Percentiles rank a stretch among this genome's conserved stretches.
These are phyloP conservation scores for Drosophila albomicans DNA, from an alignment of 1,140 invertebrate genomes.

Conservation along the genomic window DNA sequence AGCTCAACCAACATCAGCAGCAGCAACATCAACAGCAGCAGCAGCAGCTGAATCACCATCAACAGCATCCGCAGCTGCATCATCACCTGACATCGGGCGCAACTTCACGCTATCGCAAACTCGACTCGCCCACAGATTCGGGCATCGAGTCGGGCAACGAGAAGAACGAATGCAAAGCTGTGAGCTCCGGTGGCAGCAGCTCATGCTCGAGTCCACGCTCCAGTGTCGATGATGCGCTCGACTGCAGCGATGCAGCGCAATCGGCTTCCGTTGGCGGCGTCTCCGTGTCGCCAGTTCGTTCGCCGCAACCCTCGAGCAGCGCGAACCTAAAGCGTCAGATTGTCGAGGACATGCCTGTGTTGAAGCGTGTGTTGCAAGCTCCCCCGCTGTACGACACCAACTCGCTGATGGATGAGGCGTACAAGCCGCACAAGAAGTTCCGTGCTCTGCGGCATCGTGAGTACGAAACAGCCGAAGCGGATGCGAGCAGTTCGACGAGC, in stretches of 20 bases:
- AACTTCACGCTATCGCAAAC: conserved; percentile 88
- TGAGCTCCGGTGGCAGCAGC: conserved; percentile 89
- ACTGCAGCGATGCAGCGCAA: conserved; percentile 86
- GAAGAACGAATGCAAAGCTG: conserved; percentile 90
- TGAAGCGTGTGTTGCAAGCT: conserved; percentile 95
- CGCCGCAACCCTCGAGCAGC: conserved; percentile 75
- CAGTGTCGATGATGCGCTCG: conserved; percentile 91
- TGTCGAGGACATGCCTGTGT: conserved; percentile 96
- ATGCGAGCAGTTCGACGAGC: conserved; percentile 84
- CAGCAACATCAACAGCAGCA: conserved; percentile 41
- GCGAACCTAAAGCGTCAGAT: conserved; percentile 85
- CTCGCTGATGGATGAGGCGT: conserved; percentile 96
- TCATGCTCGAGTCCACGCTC: conserved; percentile 94
- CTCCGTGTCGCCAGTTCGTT: conserved; percentile 75
- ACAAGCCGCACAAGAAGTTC: conserved; percentile 98
- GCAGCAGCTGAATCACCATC: conserved; percentile 62
- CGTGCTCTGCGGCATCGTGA: conserved; percentile 92
- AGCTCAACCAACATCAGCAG: conserved; percentile 51
- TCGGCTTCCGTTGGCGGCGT: conserved; percentile 49
- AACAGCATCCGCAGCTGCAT: conserved; percentile 73
- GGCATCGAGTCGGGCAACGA: conserved; percentile 97
- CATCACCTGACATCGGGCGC: conserved; percentile 74
- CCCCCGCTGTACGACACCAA: conserved; percentile 95
- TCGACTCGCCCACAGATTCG: conserved; percentile 95
- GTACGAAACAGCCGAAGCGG: conserved; percentile 89